These are phyloP conservation scores for Eulemur macaco DNA, from an alignment of 2,113 vertebrate species.

Conservation along the genomic window DNA sequence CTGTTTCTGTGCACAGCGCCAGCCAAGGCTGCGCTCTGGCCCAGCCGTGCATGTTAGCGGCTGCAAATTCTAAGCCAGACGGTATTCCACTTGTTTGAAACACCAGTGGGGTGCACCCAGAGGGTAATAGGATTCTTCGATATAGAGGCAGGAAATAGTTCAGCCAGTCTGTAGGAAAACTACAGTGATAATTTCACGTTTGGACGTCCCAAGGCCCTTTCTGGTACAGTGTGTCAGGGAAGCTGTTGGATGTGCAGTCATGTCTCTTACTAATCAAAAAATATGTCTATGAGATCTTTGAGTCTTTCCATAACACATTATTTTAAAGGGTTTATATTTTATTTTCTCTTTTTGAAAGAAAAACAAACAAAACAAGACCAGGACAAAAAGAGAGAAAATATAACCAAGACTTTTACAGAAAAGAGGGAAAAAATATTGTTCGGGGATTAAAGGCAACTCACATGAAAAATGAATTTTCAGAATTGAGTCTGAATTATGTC, in stretches of 20 bases:
- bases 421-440: not conserved
- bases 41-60: rapidly evolving
- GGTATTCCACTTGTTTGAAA: not conserved
- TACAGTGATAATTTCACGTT: not conserved
- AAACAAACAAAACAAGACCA: not conserved
- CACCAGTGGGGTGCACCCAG: not conserved
- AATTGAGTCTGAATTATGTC: not conserved
- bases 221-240: not conserved
- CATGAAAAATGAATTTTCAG: not conserved
- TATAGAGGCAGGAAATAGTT: not conserved
- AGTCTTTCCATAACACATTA: not conserved
- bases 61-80: not conserved
- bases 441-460: not conserved
- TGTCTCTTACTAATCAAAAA: constrained; percentile 29
- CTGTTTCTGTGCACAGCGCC: not conserved
- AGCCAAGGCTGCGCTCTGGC: not conserved
- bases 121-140: not conserved
- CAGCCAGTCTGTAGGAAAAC: not conserved
- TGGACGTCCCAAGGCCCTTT: not conserved
- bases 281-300: not conserved
- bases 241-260: not conserved
- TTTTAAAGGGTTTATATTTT: constrained; percentile 25
- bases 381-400: not conserved
- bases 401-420: not conserved
- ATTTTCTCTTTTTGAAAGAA: constrained; percentile 16